Conservation (phyloP, 2,113 vertebrate genomes). For the Chionomys nivalis region DNA sequence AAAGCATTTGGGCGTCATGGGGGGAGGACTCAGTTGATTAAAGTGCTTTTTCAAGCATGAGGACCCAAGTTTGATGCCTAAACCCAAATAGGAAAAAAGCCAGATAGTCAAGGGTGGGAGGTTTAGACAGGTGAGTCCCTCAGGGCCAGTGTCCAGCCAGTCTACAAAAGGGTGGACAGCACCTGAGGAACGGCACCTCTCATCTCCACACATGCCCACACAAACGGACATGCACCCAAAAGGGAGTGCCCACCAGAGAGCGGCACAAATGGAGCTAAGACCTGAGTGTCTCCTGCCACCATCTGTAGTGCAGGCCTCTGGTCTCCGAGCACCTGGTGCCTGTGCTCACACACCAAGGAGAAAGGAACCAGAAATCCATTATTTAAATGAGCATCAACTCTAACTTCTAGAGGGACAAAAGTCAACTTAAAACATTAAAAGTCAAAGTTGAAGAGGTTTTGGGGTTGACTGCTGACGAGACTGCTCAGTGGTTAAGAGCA, state of each 20-base stretch:
- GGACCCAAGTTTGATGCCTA: background rate
- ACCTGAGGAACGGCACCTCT: too few species aligned
- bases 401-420: background rate
- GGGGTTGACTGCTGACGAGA: background rate
- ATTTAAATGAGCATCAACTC: background rate
- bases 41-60: background rate
- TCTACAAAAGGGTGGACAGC: background rate
- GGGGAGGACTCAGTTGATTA: background rate
- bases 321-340: background rate
- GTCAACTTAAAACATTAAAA: conserved; percentile 11
- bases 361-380: background rate
- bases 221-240: too few species aligned
- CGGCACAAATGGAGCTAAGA: background rate
- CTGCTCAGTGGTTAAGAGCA: background rate
- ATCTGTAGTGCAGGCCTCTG: background rate
- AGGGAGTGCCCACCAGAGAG: background rate
- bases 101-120: background rate
- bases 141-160: background rate
- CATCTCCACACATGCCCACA: background rate
- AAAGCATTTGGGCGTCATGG: background rate
- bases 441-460: background rate
- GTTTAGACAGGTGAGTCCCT: background rate
- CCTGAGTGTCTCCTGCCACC: background rate
- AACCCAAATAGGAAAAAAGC: background rate
- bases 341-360: background rate